Conservation (phyloP, 1,140 invertebrate species). For the Doryteuthis pealeii region DNA sequence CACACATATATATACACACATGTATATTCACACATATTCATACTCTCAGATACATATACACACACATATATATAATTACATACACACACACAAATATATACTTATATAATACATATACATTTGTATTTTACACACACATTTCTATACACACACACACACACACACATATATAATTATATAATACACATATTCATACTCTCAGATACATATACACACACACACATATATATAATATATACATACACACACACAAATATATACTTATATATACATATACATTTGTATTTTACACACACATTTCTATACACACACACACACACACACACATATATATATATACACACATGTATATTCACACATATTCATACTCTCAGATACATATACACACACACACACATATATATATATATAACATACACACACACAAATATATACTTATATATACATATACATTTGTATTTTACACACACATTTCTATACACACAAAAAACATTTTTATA, state of each 20-base stretch:
- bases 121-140: too few species aligned
- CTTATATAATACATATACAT: not conserved
- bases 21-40: not conserved
- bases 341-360: not conserved
- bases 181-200: not conserved
- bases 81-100: not conserved
- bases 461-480: too few species aligned
- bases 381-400: not conserved
- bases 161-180: not conserved
- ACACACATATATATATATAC: not conserved
- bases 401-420: not conserved
- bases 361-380: not conserved
- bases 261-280: too few species aligned
- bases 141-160: not conserved
- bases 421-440: not conserved
- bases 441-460: not conserved
- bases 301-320: not conserved
- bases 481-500: not conserved
- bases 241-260: not conserved
- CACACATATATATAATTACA: not conserved
- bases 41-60: not conserved
- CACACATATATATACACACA: not conserved
- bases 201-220: not conserved
- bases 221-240: not conserved
- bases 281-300: too few species aligned